Evolutionary conservation across 2,797 vertebrate species (phyloP).

Genomic region (Cygnus olor): DNA sequence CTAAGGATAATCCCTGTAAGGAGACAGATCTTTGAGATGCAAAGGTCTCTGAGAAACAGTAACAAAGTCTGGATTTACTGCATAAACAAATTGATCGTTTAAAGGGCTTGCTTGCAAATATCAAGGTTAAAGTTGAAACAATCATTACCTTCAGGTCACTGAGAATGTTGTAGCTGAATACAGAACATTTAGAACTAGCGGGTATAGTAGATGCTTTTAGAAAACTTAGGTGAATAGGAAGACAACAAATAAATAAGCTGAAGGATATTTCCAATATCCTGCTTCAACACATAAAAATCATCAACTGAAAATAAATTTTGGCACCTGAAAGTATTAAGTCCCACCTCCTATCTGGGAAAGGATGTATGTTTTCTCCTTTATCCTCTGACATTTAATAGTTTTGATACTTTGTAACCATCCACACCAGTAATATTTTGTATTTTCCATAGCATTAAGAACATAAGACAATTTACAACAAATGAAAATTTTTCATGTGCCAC

Average conservation of each 20-base stretch:
- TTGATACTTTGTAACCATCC: not conserved
- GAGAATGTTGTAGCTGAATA: not conserved
- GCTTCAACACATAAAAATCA: not conserved
- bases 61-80: slow-evolving; percentile 63
- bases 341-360: not conserved
- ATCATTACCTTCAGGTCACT: slow-evolving; percentile 49
- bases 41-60: slow-evolving; percentile 56
- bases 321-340: not conserved
- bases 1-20: not conserved
- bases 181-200: not conserved
- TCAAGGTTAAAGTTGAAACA: slow-evolving; percentile 62
- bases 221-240: not conserved
- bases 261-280: not conserved
- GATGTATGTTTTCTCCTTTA: not conserved
- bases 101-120: slow-evolving; percentile 61
- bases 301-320: not conserved
- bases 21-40: not conserved
- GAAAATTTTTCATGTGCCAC: not conserved
- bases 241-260: not conserved
- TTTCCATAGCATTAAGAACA: not conserved
- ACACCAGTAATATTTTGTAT: not conserved
- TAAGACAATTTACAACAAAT: not conserved
- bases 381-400: not conserved
- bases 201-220: not conserved
- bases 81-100: slow-evolving; percentile 64